phyloP scores from a whole-genome alignment of 2,113 vertebrate genomes.

The Poecilia latipinna region DNA sequence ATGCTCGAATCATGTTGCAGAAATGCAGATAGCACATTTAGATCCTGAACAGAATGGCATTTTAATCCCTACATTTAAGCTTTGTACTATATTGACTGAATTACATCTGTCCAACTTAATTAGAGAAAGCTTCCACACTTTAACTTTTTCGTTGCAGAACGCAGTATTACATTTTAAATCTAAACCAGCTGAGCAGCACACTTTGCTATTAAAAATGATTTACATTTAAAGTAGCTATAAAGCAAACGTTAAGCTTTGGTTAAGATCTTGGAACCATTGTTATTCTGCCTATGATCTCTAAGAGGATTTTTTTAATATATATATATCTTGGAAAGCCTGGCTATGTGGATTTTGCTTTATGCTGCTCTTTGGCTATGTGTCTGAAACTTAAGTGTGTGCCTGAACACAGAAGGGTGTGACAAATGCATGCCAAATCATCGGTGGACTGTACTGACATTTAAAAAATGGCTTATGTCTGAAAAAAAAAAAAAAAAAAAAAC shows the following conservation, averaged over 20 bases:
- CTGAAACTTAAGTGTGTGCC: neutral
- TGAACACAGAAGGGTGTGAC: neutral
- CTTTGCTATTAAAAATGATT: neutral
- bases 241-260: neutral
- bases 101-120: neutral
- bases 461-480: neutral
- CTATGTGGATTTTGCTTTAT: neutral
- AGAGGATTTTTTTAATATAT: neutral
- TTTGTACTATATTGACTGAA: neutral
- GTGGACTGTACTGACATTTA: neutral
- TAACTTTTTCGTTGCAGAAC: neutral
- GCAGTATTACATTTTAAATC: neutral
- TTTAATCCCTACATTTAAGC: neutral
- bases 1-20: neutral
- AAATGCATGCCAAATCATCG: neutral
- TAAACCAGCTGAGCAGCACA: no score
- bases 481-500: neutral
- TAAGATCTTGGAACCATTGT: neutral
- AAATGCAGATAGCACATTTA: neutral
- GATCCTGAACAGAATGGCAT: neutral
- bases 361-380: neutral
- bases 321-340: neutral
- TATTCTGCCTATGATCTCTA: neutral
- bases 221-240: neutral
- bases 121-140: neutral